Percentiles rank a stretch among this genome's conserved stretches.
Conservation (phyloP, 35 echinoderm and acorn worm species). For the Lytechinus variegatus region DNA sequence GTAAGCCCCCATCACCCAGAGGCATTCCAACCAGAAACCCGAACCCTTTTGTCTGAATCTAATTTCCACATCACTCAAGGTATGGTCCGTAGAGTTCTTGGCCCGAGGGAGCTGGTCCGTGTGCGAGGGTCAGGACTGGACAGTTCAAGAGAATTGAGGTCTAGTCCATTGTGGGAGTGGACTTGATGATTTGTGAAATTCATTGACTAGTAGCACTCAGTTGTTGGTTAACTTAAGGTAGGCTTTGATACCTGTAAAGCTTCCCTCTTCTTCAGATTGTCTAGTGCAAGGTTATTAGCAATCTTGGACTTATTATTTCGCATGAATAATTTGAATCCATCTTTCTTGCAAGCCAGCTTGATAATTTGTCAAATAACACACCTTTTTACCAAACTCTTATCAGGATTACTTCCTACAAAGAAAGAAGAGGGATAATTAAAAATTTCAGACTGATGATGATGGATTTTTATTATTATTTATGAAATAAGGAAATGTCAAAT, state of each 20-base stretch:
- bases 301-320: too few species aligned
- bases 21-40: background rate
- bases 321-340: too few species aligned
- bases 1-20: background rate
- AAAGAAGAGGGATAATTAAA: too few species aligned
- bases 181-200: background rate
- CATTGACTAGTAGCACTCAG: background rate
- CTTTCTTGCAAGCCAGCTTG: too few species aligned
- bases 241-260: background rate
- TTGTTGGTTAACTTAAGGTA: background rate
- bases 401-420: too few species aligned
- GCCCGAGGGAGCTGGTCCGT: background rate
- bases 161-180: background rate
- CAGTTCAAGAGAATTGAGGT: background rate
- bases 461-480: too few species aligned
- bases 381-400: too few species aligned
- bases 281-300: background rate
- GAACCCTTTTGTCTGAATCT: constrained; percentile 1
- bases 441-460: too few species aligned
- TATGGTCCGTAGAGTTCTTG: background rate
- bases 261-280: background rate
- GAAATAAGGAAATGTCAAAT: too few species aligned
- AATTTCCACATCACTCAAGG: background rate
- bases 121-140: background rate
- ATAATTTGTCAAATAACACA: too few species aligned